Evolutionary conservation across 2,888 invertebrate genomes (phyloP).

Genomic region (Pammene fasciana): DNA sequence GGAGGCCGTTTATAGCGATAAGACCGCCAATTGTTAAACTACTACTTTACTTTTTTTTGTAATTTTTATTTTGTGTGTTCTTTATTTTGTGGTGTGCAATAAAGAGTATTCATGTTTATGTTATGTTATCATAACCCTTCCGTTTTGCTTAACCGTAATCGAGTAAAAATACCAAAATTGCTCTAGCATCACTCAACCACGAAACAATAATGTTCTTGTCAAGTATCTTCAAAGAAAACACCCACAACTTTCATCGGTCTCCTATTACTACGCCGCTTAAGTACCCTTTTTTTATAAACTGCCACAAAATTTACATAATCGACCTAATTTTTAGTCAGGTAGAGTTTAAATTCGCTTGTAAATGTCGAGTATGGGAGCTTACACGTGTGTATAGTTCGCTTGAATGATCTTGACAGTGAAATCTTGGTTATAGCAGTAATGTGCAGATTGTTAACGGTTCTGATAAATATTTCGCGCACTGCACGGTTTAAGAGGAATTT

Average conservation of each 20-base stretch:
- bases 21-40: no score
- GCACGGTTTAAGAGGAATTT: no score
- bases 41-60: no score
- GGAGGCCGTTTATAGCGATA: no score
- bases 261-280: constrained; percentile 34
- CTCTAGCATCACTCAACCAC: neutral
- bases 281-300: constrained; percentile 19
- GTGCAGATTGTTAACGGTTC: neutral
- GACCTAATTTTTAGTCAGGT: neutral
- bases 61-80: no score
- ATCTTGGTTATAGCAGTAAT: neutral
- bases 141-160: neutral
- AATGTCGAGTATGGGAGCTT: neutral
- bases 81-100: no score
- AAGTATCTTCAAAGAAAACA: constrained; percentile 25
- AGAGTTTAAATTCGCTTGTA: constrained; percentile 18
- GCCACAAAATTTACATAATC: neutral
- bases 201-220: constrained; percentile 22
- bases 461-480: no score
- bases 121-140: no score
- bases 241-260: constrained; percentile 22
- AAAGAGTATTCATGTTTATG: no score
- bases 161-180: neutral
- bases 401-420: constrained; percentile 37
- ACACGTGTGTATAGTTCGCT: constrained; percentile 33